Evolutionary conservation across 1,140 invertebrate genomes (phyloP).

Genomic region (Drosophila guanche): DNA sequence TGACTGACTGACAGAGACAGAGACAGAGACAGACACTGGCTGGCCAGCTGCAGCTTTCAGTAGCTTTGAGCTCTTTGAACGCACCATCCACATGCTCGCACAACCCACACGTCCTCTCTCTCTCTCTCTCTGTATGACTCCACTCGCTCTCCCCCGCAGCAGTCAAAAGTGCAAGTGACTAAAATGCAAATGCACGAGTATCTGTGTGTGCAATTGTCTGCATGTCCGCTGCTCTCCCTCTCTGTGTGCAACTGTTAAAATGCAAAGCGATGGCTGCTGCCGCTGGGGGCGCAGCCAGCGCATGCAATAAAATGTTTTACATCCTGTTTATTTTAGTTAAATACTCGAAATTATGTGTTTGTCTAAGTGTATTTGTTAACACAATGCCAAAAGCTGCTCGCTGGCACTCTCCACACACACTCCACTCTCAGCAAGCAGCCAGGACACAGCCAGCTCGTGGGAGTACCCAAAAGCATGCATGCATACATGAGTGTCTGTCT

Average conservation of each 20-base stretch:
- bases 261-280: slow-evolving; percentile 33
- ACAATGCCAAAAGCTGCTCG: slow-evolving; percentile 48
- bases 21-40: slow-evolving; percentile 3
- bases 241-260: slow-evolving; percentile 55
- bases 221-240: slow-evolving; percentile 11
- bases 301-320: slow-evolving; percentile 81
- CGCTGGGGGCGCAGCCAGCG: slow-evolving; percentile 16
- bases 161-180: slow-evolving; percentile 80
- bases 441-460: too few species aligned
- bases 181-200: slow-evolving; percentile 68
- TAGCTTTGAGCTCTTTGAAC: slow-evolving; percentile 61
- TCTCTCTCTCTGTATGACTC: too few species aligned
- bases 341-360: slow-evolving; percentile 83
- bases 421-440: not conserved
- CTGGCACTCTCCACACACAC: not conserved
- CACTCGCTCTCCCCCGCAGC: not conserved
- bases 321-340: slow-evolving; percentile 82
- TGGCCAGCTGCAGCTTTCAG: slow-evolving; percentile 12
- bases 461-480: not conserved
- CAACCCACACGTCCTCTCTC: too few species aligned
- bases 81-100: slow-evolving; percentile 17
- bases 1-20: slow-evolving; percentile 26
- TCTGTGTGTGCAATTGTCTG: slow-evolving; percentile 33
- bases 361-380: slow-evolving; percentile 80
- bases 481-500: not conserved